Evolutionary conservation across 2,113 vertebrate species (phyloP), one percentile per base, ranked within the genome.

Genomic region (Felis chaus): DNA sequence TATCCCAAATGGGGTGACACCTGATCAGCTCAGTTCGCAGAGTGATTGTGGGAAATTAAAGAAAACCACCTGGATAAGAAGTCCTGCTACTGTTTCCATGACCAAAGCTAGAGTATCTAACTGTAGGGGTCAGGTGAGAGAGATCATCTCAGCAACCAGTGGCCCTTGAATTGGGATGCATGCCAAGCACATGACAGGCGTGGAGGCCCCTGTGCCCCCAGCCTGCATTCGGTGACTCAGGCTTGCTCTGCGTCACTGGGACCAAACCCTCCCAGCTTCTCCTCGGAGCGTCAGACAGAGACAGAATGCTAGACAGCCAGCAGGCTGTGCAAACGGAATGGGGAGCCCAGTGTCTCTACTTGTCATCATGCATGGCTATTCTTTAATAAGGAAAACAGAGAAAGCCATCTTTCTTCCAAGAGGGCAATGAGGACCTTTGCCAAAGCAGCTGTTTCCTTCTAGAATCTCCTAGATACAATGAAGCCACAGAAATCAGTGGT

Each of bases 391-490:
- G 1, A 0, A 87, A 83, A 18, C 45, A 79, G 29, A 45, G 33
- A 95, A 13, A 21, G 65, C 68, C 61, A 12, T 73, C 36, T 95
- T 86, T 74, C 61, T 97, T 96, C 73, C 57, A 45, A 82, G 65
- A 91, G 33, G 71, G 8, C 63, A 66, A 69, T 45, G 61, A 7
- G 50, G n/a, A n/a, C 68, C 89, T 90, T 95, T 91, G 87, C 7
- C 88, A 90, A 91, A 68, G 73, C 33, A 41, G 65, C 84, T 97
- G 89, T 45, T 19, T 93, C 53, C 61, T 85, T 68, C 82, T 95
- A 3, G 33, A 89, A 89, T 95, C 88, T 97, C 97, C 95, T 71
- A 68, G 91, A 78, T 92, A 55, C 89, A 78, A 50, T 19, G 27
- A 76, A 95, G 16, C 0, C 9, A 36, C 21, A 27, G 39, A 96